Evolutionary conservation across 2,113 vertebrate species (phyloP).

Genomic region (Macheiramphus alcinus): DNA sequence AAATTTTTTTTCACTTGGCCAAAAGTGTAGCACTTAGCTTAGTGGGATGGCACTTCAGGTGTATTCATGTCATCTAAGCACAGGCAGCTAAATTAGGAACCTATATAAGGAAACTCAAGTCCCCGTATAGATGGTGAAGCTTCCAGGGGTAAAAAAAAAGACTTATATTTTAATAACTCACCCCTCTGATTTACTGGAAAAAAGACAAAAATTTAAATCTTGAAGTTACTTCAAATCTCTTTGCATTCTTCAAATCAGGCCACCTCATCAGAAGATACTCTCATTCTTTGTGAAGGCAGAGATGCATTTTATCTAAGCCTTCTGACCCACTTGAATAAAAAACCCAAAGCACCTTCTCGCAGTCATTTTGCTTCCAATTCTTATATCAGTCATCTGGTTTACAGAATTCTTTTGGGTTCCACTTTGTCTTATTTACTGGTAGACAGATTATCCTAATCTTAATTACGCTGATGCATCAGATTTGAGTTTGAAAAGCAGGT

Average conservation of each 20-base stretch:
- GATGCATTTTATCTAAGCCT: neutral
- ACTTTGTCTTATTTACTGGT: neutral
- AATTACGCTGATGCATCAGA: neutral
- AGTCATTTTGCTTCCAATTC: neutral
- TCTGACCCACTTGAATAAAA: neutral
- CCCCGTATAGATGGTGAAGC: fast-evolving
- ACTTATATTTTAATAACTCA: neutral
- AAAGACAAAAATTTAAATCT: neutral
- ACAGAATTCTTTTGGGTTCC: neutral
- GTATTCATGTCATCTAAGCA: neutral
- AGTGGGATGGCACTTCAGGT: neutral
- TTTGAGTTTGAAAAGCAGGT: neutral
- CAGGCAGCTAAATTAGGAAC: neutral
- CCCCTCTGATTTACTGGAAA: neutral
- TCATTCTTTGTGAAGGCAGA: neutral
- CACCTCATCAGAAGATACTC: neutral
- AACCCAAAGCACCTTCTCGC: neutral
- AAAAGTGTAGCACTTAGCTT: neutral
- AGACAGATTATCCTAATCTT: neutral
- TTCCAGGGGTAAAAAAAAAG: neutral
- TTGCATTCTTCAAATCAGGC: neutral
- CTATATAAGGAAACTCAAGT: neutral
- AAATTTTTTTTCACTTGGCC: neutral
- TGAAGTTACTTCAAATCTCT: neutral
- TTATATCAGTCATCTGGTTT: neutral